phyloP scores from a whole-genome alignment of 2,113 vertebrate species.

The Perca schrenkii region DNA sequence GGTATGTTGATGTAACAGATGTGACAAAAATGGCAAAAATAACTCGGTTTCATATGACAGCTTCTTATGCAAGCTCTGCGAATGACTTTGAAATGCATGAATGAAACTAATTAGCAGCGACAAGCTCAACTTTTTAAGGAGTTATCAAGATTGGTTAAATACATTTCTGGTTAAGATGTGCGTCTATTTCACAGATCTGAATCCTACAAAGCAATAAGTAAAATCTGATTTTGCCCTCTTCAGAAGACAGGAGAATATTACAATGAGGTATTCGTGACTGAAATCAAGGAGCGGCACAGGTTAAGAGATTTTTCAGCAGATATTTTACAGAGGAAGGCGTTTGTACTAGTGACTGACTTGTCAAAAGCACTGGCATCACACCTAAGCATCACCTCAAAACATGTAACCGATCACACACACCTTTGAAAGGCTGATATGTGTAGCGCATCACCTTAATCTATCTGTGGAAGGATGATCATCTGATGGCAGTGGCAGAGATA shows the following conservation, averaged over 20 bases:
- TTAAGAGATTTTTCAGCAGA: slow-evolving; percentile 24
- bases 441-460: slow-evolving; percentile 53
- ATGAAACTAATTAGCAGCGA: slow-evolving; percentile 12
- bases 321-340: slow-evolving; percentile 30
- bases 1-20: slow-evolving; percentile 35
- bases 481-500: slow-evolving; percentile 46
- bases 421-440: slow-evolving; percentile 40
- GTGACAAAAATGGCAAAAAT: slow-evolving; percentile 32
- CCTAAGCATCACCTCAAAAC: slow-evolving; percentile 50
- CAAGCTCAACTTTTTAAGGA: slow-evolving; percentile 9
- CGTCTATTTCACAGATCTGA: neutral
- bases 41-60: slow-evolving; percentile 23
- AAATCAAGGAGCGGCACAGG: neutral
- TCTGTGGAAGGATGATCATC: slow-evolving; percentile 49
- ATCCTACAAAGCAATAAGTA: slow-evolving; percentile 23
- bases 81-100: slow-evolving; percentile 28
- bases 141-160: slow-evolving; percentile 17
- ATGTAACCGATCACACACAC: slow-evolving; percentile 40
- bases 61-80: slow-evolving; percentile 6
- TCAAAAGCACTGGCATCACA: slow-evolving; percentile 57
- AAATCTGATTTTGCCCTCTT: neutral
- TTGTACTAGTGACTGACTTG: slow-evolving; percentile 44
- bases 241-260: neutral
- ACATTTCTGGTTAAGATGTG: neutral
- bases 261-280: slow-evolving; percentile 19